Percentiles rank a stretch among this genome's conserved stretches.
Conservation (phyloP, 2,888 invertebrate genomes). For the Sipunculus nudus region DNA sequence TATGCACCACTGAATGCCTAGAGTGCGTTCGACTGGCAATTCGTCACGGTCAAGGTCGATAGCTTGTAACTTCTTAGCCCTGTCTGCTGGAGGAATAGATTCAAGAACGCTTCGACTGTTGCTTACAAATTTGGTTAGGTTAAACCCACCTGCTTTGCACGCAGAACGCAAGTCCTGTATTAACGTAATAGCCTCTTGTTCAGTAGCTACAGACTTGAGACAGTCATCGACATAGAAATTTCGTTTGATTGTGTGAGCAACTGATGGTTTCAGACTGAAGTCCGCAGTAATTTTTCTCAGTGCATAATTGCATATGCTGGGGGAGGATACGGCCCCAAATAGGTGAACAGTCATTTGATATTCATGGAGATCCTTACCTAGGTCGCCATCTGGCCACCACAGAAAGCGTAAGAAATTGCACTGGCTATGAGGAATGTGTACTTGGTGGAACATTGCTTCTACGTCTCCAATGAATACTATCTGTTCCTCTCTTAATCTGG, state of each 20-base stretch:
- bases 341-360: constrained; percentile 16
- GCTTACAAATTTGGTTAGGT: background rate
- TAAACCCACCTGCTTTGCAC: background rate
- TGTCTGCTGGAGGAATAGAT: background rate
- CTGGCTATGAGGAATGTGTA: constrained; percentile 1
- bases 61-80: background rate
- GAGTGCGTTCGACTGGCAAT: constrained; percentile 26
- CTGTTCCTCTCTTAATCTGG: background rate
- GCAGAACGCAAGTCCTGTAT: background rate
- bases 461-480: constrained; percentile 11
- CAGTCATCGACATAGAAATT: constrained; percentile 4
- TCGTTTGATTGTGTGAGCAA: background rate
- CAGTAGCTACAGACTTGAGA: background rate
- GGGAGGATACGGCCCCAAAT: constrained; percentile 8
- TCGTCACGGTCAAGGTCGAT: too few relatives aligned
- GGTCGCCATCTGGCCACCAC: constrained; percentile 5
- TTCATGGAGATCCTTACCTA: background rate
- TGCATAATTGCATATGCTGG: background rate
- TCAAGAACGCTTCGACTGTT: background rate
- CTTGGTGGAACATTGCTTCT: too few relatives aligned
- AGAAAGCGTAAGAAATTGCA: constrained; percentile 5
- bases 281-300: background rate
- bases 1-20: constrained; percentile 41
- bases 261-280: background rate
- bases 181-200: background rate